Evolutionary conservation across 2,113 vertebrate species (phyloP).

Genomic region (Mola mola): DNA sequence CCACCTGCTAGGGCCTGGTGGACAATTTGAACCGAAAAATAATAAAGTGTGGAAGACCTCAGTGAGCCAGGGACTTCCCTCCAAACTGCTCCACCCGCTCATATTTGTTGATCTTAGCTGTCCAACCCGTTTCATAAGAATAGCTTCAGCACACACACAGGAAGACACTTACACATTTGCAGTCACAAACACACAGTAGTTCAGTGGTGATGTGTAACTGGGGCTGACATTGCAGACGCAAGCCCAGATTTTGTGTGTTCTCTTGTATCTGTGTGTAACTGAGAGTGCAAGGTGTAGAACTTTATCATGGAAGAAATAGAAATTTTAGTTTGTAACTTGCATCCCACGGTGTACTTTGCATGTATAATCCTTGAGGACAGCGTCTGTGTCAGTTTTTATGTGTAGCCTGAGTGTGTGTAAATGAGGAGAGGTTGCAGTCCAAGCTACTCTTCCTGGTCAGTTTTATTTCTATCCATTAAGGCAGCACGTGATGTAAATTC

Average conservation of each 20-base stretch:
- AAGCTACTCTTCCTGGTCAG: constrained; percentile 22
- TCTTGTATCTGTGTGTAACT: constrained; percentile 17
- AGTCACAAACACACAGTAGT: constrained; percentile 7
- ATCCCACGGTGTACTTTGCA: neutral
- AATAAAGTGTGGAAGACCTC: constrained; percentile 59
- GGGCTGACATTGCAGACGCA: constrained; percentile 25
- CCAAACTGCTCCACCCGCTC: constrained; percentile 46
- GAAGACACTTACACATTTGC: neutral
- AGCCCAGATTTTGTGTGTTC: constrained; percentile 23
- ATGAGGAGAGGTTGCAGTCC: constrained; percentile 27
- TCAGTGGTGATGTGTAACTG: constrained; percentile 25
- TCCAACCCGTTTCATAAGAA: constrained; percentile 45
- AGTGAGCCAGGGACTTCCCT: constrained; percentile 58
- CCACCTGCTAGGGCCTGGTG: constrained; percentile 17
- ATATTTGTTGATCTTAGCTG: constrained; percentile 74
- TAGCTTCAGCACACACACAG: constrained; percentile 6
- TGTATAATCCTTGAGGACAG: neutral
- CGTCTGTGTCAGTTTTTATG: constrained; percentile 1
- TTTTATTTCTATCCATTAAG: constrained; percentile 52
- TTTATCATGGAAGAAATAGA: constrained; percentile 11
- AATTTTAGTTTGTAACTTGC: constrained; percentile 1
- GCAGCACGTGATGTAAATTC: constrained; percentile 30
- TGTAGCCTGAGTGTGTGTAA: constrained; percentile 3
- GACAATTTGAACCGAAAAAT: constrained; percentile 33
- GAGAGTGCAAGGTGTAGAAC: constrained; percentile 30